A percentile compares a stretch with the other conserved stretches of the same genome.
Conservation (phyloP, 2,888 invertebrate species). For the Nebria brevicollis region DNA sequence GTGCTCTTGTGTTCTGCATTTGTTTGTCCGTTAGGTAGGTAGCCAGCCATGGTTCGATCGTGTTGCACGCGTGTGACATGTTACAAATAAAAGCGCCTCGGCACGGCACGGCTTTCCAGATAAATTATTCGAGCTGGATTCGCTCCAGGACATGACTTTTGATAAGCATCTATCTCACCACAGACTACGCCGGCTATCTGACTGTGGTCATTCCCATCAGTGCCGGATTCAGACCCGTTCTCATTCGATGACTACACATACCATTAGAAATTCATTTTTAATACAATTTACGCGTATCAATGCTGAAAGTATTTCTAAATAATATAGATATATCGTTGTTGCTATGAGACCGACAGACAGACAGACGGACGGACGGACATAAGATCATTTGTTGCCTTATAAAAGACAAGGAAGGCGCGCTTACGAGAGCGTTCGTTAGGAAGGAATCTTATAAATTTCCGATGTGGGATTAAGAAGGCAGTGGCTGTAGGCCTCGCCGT, state of each 20-base stretch:
- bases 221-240: not conserved
- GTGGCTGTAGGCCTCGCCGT: conserved; percentile 27
- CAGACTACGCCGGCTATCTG: not conserved
- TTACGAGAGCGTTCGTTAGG: conserved; percentile 37
- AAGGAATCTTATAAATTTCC: conserved; percentile 46
- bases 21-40: not conserved
- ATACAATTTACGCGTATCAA: too few species aligned
- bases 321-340: not conserved
- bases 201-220: not conserved
- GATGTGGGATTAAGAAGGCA: conserved; percentile 36
- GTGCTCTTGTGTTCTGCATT: not conserved
- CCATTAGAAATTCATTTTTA: too few species aligned
- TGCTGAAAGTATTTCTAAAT: too few species aligned
- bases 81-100: conserved; percentile 43
- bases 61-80: conserved; percentile 43
- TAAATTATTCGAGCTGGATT: conserved; percentile 41
- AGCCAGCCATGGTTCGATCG: conserved; percentile 6
- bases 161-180: conserved; percentile 46
- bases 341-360: conserved; percentile 23
- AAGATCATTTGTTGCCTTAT: not conserved
- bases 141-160: conserved; percentile 43
- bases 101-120: conserved; percentile 41
- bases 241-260: not conserved
- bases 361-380: conserved; percentile 10
- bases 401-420: conserved; percentile 21